Evolutionary conservation across 2,113 vertebrate genomes (phyloP).

Genomic region (Pachycephala philippinensis): DNA sequence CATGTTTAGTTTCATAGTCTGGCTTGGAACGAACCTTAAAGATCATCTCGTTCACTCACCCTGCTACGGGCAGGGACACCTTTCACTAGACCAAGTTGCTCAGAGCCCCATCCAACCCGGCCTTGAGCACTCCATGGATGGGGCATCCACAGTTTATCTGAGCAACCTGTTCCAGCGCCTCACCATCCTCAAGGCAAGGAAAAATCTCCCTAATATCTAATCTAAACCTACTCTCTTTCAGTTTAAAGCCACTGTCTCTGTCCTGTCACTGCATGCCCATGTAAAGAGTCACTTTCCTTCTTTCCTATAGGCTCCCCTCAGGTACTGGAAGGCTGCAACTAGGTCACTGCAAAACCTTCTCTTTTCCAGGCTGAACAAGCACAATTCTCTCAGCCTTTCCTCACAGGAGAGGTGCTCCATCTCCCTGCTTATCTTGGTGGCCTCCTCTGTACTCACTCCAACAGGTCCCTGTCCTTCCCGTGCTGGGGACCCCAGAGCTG

Average conservation of each 20-base stretch:
- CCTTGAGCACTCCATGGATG: neutral
- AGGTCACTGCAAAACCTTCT: too few relatives aligned
- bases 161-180: neutral
- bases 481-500: neutral
- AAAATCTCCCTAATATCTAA: neutral
- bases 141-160: neutral
- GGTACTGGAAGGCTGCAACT: too few relatives aligned
- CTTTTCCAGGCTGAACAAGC: too few relatives aligned
- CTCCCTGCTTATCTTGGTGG: neutral
- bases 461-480: neutral
- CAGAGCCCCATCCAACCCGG: neutral
- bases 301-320: too few relatives aligned
- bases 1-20: neutral
- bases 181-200: neutral
- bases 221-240: neutral
- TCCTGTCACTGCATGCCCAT: too few relatives aligned
- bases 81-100: neutral
- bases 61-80: neutral
- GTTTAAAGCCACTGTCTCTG: neutral
- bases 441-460: neutral
- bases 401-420: neutral
- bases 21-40: neutral
- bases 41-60: too few relatives aligned
- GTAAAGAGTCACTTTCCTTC: too few relatives aligned
- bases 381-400: neutral